Percentiles rank a stretch among this genome's conserved stretches.
phyloP scores from a whole-genome alignment of 2,888 invertebrate species.

The Ctenicera cuprea region DNA sequence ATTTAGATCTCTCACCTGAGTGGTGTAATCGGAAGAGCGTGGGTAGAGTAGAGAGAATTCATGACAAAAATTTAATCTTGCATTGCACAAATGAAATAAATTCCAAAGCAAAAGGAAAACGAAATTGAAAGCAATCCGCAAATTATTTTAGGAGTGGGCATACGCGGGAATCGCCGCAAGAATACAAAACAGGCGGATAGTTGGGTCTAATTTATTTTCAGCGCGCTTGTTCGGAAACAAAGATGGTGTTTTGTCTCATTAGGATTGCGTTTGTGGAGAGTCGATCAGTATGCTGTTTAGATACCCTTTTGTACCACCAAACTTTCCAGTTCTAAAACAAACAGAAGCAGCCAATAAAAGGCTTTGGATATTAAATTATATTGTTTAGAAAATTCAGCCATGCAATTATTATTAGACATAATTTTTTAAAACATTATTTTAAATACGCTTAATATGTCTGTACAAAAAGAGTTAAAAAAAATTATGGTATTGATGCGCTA shows the following conservation, averaged over 20 bases:
- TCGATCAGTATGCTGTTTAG: conserved; percentile 48
- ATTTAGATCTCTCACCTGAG: conserved; percentile 43
- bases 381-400: not conserved
- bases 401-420: too few relatives aligned
- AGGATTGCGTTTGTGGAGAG: conserved; percentile 52
- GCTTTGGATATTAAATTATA: not conserved
- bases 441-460: too few relatives aligned
- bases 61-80: conserved; percentile 63
- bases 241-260: conserved; percentile 63
- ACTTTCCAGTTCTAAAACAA: conserved; percentile 15
- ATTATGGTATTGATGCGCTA: too few relatives aligned
- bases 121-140: conserved; percentile 65
- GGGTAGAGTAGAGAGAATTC: conserved; percentile 44
- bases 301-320: conserved; percentile 41
- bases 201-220: conserved; percentile 62
- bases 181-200: conserved; percentile 61
- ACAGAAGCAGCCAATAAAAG: not conserved
- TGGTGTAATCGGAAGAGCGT: conserved; percentile 40
- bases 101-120: conserved; percentile 62
- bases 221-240: conserved; percentile 59
- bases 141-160: conserved; percentile 65
- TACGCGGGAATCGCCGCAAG: conserved; percentile 58
- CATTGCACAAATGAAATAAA: conserved; percentile 65
- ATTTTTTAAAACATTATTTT: too few relatives aligned
- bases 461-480: too few relatives aligned